Base-by-base conservation (phyloP, 1,140 invertebrate genomes). In the Drosophila mojavensis region DNA sequence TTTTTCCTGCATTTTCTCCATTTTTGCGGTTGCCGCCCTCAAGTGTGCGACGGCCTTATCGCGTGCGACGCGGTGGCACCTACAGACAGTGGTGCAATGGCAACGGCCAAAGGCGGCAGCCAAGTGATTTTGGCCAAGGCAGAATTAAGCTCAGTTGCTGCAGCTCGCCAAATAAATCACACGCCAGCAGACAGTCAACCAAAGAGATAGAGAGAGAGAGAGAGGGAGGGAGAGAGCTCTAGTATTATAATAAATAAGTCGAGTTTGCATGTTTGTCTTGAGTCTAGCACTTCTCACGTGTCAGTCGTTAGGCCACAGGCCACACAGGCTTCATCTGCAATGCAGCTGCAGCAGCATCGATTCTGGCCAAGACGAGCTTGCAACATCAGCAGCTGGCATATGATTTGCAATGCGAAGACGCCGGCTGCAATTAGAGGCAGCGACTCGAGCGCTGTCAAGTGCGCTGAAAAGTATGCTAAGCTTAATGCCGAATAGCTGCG, bases 281-380 rank as follows among this genome's bases (percentile, higher is more conserved):
- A 81, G 82, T 74, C 86, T 68, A 74, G 71, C 72, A 86, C 65
- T 79, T 78, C 76, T 81, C 82, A 88, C 79, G 83, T 79, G 83
- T 82, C 78, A 77, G 82, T 81, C 82, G 81, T 85, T 81, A 84
- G 80, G 33, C 6, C 5, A 67, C 63, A 62, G 24, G 66, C 64
- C 11, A 79, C 20, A 59, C 63, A 50, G 66, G 41, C 26, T 70
- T 60, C 80, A 83, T 84, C 84, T 89, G 84, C 83, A 88, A 66
- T 86, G 83, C 83, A 82, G 79, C 47, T 62, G 56, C 65, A 63
- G 39, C 55, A 24, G 47, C 45, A 36, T 17, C 36, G 43, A 53
- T 48, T 36, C 20, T 26, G 17, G 54, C 43, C 41, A 45, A 45
- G 6, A 30, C 47, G 26, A 47, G 59, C 66, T 30, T 58, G 65